A percentile compares a stretch with the other conserved stretches of the same genome.
Evolutionary conservation across 1,140 invertebrate genomes (phyloP).

Genomic region (Asbolus verrucosus): DNA sequence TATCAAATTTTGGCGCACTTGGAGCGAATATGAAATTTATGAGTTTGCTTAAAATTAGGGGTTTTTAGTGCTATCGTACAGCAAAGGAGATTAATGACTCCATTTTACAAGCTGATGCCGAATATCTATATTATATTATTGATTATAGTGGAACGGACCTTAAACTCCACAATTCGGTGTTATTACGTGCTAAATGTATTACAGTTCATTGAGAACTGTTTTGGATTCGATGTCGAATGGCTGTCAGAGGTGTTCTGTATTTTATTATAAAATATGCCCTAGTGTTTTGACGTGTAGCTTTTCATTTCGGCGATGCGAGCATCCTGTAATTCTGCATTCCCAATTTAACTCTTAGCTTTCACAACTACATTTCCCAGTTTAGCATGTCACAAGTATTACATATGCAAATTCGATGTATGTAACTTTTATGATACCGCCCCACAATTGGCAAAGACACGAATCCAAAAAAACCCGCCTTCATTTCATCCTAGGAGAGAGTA

Average conservation of each 20-base stretch:
- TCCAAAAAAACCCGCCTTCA: background rate
- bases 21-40: too few relatives aligned
- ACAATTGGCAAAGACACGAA: constrained; percentile 15
- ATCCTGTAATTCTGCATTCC: constrained; percentile 24
- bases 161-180: too few relatives aligned
- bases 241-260: background rate
- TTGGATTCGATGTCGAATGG: background rate
- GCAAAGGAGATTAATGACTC: too few relatives aligned
- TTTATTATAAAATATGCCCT: background rate
- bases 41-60: too few relatives aligned
- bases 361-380: constrained; percentile 29
- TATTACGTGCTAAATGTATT: too few relatives aligned
- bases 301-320: constrained; percentile 10
- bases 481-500: background rate
- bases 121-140: too few relatives aligned
- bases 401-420: constrained; percentile 32
- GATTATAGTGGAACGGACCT: too few relatives aligned
- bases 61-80: too few relatives aligned
- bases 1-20: too few relatives aligned
- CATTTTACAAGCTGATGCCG: too few relatives aligned
- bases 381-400: constrained; percentile 32
- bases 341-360: constrained; percentile 35
- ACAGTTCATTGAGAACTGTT: too few relatives aligned
- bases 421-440: constrained; percentile 3
- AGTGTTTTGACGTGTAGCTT: constrained; percentile 14